These are phyloP conservation scores for Gavia stellata DNA, from an alignment of 2,113 vertebrate genomes.

Conservation along the genomic window DNA sequence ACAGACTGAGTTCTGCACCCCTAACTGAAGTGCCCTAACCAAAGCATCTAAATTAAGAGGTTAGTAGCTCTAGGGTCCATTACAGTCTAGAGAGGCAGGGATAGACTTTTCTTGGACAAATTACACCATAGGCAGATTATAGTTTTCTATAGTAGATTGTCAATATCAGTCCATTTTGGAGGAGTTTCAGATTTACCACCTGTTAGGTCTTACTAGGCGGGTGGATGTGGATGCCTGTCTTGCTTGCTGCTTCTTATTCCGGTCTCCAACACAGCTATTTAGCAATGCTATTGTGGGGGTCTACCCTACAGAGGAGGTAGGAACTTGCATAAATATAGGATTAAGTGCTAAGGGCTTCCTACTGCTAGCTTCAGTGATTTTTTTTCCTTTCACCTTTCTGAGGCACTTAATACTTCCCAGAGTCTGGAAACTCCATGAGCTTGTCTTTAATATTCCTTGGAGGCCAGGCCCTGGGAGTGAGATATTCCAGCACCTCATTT, in stretches of 20 bases:
- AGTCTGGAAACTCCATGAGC: fast-evolving
- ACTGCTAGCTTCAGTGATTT: not conserved
- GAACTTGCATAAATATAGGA: not conserved
- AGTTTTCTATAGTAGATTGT: not conserved
- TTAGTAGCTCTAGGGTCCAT: not conserved
- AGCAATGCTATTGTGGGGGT: not conserved
- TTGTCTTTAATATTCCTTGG: not conserved
- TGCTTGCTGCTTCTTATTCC: not conserved
- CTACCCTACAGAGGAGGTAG: fast-evolving
- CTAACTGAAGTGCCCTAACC: not conserved
- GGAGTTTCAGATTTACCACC: not conserved
- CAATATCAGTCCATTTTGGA: not conserved
- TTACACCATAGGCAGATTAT: not conserved
- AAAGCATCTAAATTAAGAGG: not conserved
- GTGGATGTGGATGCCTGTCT: not conserved
- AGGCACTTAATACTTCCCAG: not conserved
- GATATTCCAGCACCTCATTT: not conserved
- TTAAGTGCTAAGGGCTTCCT: not conserved
- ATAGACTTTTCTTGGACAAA: not conserved
- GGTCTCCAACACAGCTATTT: not conserved
- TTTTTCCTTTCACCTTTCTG: not conserved
- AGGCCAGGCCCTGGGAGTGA: not conserved
- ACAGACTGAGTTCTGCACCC: not conserved
- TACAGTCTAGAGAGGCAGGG: not conserved
- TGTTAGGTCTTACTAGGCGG: not conserved